Conservation (phyloP, 2,888 invertebrate species). For the Troglohyphantes excavatus region DNA sequence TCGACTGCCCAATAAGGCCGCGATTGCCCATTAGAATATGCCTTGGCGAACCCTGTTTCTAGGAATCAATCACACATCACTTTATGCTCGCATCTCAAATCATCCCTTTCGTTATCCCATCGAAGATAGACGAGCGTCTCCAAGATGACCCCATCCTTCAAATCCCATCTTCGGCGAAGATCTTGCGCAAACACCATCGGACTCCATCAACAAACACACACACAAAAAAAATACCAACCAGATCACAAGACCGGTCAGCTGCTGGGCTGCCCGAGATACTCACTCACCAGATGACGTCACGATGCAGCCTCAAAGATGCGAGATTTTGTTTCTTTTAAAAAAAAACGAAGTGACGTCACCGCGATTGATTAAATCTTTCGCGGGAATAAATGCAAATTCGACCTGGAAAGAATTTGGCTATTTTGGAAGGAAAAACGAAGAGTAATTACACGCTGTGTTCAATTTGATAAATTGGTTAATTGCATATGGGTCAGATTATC, state of each 20-base stretch:
- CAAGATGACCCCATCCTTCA: conserved; percentile 31
- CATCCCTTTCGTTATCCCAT: conserved; percentile 26
- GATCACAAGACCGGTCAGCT: conserved; percentile 43
- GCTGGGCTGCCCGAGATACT: conserved; percentile 22
- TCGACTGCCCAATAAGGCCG: too few species aligned
- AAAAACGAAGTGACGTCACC: conserved; percentile 22
- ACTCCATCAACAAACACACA: conserved; percentile 1
- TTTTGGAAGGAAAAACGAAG: conserved; percentile 4
- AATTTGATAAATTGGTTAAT: conserved; percentile 37
- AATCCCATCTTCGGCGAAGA: conserved; percentile 1
- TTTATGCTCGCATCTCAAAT: conserved; percentile 13
- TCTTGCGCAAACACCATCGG: conserved; percentile 39
- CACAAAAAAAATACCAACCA: conserved; percentile 9
- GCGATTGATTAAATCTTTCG: conserved; percentile 20
- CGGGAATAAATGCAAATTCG: conserved; percentile 21
- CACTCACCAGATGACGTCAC: conserved; percentile 39
- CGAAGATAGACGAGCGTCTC: conserved; percentile 39
- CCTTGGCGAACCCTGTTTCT: too few species aligned
- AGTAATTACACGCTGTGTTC: conserved; percentile 30
- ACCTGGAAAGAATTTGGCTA: background rate
- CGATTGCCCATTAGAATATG: too few species aligned
- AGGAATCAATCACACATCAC: background rate
- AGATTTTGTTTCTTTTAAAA: conserved; percentile 10
- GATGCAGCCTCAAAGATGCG: background rate
- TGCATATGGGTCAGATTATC: conserved; percentile 13